Percentiles rank a stretch among this genome's conserved stretches.
Evolutionary conservation across 2,113 vertebrate genomes (phyloP).

Genomic region (Echinops telfairi): DNA sequence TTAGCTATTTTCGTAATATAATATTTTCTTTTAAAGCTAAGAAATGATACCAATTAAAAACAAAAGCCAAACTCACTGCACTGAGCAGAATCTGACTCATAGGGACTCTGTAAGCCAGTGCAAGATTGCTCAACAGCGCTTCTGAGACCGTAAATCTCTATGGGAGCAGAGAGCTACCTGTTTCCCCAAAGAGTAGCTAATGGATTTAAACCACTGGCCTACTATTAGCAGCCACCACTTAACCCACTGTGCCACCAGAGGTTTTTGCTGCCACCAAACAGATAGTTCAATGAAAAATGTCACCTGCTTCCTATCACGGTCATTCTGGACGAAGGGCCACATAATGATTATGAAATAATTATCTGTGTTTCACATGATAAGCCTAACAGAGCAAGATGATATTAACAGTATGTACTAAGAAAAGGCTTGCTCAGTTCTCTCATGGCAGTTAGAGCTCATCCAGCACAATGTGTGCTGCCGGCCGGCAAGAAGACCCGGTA

Average conservation of each 20-base stretch:
- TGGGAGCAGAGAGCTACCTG: no score
- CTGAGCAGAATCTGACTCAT: no score
- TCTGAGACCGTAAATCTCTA: no score
- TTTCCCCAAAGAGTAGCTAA: no score
- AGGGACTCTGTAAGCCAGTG: no score
- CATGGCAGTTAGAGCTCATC: neutral
- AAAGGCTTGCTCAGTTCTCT: constrained; percentile 1
- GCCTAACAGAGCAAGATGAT: neutral
- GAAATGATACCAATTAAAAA: no score
- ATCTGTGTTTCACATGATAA: no score
- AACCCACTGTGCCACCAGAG: no score
- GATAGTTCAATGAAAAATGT: neutral
- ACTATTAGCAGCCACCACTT: no score
- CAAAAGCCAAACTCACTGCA: neutral
- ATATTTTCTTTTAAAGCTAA: constrained; percentile 4
- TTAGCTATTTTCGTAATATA: constrained; percentile 41
- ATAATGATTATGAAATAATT: no score
- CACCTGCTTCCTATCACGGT: neutral
- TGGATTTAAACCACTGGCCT: no score
- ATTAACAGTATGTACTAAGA: neutral
- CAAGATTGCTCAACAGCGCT: no score
- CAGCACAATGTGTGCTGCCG: neutral
- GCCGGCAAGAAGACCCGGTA: neutral
- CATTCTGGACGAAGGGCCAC: neutral
- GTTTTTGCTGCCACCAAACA: neutral